A percentile compares a stretch with the other conserved stretches of the same genome.
phyloP scores from a whole-genome alignment of 2,113 vertebrate species.

The Dicentrarchus labrax region DNA sequence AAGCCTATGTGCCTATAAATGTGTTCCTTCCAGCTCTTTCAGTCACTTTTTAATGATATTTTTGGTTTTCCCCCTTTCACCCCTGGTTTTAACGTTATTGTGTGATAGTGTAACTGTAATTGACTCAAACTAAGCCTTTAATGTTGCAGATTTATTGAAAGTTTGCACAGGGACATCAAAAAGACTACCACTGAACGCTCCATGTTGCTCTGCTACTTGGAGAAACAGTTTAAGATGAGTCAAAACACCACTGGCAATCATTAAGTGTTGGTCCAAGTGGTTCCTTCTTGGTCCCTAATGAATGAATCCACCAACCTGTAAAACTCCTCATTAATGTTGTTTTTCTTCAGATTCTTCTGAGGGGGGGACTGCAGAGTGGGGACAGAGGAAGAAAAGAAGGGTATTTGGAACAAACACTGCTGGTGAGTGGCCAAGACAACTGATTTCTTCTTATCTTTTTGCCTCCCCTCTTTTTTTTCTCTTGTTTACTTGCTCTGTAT shows the following conservation, averaged over 20 bases:
- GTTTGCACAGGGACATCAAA: slow-evolving; percentile 1
- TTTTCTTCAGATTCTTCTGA: slow-evolving; percentile 54
- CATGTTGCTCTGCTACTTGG: neutral
- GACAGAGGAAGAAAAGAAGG: slow-evolving; percentile 67
- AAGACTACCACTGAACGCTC: neutral
- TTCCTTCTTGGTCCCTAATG: slow-evolving; percentile 48
- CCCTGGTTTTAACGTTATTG: neutral
- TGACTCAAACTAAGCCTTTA: neutral
- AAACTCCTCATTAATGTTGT: slow-evolving; percentile 18
- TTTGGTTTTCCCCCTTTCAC: slow-evolving; percentile 1
- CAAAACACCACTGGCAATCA: slow-evolving; percentile 26
- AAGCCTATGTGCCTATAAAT: neutral
- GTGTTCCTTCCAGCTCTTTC: neutral
- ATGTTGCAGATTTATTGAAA: neutral
- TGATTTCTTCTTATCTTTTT: slow-evolving; percentile 27
- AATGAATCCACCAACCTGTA: slow-evolving; percentile 13
- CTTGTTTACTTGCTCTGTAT: slow-evolving; percentile 14
- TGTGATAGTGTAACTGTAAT: neutral
- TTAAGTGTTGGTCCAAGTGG: slow-evolving; percentile 16
- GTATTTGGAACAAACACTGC: slow-evolving; percentile 51
- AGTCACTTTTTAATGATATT: slow-evolving; percentile 2
- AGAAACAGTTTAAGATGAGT: slow-evolving; percentile 18
- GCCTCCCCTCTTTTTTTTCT: neutral
- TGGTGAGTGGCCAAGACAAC: slow-evolving; percentile 62
- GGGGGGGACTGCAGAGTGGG: slow-evolving; percentile 23